phyloP scores from a whole-genome alignment of 92 coral and sea anemone genomes.

The Porites rus region DNA sequence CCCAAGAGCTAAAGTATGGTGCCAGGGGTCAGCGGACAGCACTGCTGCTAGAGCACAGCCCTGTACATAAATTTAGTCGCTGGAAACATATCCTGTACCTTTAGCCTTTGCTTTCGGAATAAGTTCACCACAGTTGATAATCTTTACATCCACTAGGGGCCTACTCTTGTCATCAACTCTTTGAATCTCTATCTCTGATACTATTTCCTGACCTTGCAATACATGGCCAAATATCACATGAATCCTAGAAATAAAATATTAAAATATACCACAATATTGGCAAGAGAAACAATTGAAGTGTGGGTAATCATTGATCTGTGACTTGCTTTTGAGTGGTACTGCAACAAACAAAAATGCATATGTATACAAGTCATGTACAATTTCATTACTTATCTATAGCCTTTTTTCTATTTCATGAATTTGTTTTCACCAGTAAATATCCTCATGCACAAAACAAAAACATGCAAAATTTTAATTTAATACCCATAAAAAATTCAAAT shows the following conservation, averaged over 20 bases:
- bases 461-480: no score
- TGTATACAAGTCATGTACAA: no score
- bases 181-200: slow-evolving; percentile 84
- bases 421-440: no score
- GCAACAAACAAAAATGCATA: no score
- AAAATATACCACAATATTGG: not conserved
- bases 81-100: slow-evolving; percentile 26
- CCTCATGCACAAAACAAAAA: no score
- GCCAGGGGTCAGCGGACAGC: not conserved
- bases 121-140: slow-evolving; percentile 95
- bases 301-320: no score
- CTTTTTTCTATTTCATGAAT: no score
- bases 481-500: no score
- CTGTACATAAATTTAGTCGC: no score
- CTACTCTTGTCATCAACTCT: slow-evolving; percentile 88
- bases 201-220: slow-evolving; percentile 87
- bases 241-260: slow-evolving; percentile 55
- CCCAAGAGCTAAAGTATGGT: not conserved
- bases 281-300: not conserved
- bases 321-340: no score
- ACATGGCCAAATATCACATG: slow-evolving; percentile 98
- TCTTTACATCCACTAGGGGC: slow-evolving; percentile 79
- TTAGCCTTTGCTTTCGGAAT: slow-evolving; percentile 89
- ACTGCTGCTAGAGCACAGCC: no score
- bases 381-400: no score